phyloP scores from a whole-genome alignment of 2,888 invertebrate species.

The Idaea straminata region DNA sequence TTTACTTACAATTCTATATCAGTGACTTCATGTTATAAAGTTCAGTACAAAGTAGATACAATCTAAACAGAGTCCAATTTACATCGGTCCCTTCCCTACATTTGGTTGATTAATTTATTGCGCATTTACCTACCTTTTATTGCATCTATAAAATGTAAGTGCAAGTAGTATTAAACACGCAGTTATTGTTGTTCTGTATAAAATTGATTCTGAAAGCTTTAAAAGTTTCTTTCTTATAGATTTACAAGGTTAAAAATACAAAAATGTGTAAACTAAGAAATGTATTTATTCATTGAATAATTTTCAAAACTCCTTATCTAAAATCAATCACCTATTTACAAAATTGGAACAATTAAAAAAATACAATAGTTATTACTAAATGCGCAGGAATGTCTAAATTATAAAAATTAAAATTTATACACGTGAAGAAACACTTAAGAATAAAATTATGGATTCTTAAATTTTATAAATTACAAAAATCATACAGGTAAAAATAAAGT shows the following conservation, averaged over 20 bases:
- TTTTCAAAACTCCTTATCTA: neutral
- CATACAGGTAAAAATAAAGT: neutral
- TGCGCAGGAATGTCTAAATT: constrained; percentile 66
- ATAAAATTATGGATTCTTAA: neutral
- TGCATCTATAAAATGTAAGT: neutral
- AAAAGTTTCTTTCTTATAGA: no score
- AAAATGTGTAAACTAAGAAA: neutral
- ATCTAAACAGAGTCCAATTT: neutral
- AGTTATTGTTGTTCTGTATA: neutral
- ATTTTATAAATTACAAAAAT: neutral
- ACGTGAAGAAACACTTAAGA: constrained; percentile 8
- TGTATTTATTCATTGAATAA: neutral
- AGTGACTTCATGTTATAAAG: neutral
- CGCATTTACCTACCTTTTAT: neutral
- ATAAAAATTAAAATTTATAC: constrained; percentile 16
- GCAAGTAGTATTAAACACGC: neutral
- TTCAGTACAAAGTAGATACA: constrained; percentile 1
- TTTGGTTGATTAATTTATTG: neutral
- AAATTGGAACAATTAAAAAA: constrained; percentile 35
- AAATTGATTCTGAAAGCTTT: neutral
- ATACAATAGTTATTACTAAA: constrained; percentile 44
- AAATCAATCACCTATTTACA: constrained; percentile 40
- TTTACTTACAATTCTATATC: neutral
- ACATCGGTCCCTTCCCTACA: neutral
- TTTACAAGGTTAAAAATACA: neutral